A percentile compares a stretch with the other conserved stretches of the same genome.
Evolutionary conservation across 2,113 vertebrate genomes (phyloP).

Genomic region (Laticauda colubrina): DNA sequence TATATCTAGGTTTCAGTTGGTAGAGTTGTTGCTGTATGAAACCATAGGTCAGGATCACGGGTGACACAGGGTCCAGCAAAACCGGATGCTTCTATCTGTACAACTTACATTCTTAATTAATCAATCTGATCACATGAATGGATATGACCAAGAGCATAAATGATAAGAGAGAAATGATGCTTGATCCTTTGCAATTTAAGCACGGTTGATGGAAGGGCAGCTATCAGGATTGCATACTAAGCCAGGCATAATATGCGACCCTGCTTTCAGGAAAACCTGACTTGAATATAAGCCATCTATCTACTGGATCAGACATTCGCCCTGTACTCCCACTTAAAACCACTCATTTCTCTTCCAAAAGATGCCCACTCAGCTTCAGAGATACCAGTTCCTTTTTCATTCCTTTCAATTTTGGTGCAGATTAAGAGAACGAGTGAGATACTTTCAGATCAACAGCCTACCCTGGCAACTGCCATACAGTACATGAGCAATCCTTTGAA

Average conservation of each 20-base stretch:
- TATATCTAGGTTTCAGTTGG: neutral
- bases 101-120: neutral
- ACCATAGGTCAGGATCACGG: neutral
- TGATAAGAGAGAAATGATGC: neutral
- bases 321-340: neutral
- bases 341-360: neutral
- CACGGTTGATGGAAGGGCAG: neutral
- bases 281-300: neutral
- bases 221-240: neutral
- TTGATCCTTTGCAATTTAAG: neutral
- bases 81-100: neutral
- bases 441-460: constrained; percentile 11
- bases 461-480: neutral
- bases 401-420: neutral
- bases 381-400: neutral
- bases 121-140: neutral
- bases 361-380: fast-evolving
- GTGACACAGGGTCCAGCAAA: neutral
- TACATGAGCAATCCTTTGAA: neutral
- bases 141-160: neutral
- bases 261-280: neutral
- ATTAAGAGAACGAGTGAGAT: neutral
- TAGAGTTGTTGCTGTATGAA: fast-evolving
- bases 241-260: neutral
- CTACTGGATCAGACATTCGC: neutral